These are phyloP conservation scores for Caenorhabditis auriculariae DNA, from an alignment of 2,888 invertebrate species.

Conservation along the genomic window DNA sequence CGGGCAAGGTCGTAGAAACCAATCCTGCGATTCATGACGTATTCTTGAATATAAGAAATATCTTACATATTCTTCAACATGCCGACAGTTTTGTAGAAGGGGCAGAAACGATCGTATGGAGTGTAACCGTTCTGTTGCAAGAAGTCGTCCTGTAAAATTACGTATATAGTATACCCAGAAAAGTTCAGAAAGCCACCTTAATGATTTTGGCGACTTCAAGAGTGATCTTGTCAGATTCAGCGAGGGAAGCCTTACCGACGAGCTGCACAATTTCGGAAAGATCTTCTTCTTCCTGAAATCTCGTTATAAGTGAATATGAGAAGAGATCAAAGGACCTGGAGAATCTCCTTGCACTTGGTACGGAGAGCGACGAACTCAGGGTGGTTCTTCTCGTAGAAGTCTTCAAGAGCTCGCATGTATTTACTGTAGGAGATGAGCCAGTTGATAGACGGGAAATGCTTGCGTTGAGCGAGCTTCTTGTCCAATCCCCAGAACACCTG, in stretches of 20 bases:
- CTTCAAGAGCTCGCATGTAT: constrained; percentile 95
- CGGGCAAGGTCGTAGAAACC: constrained; percentile 96
- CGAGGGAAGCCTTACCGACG: constrained; percentile 87
- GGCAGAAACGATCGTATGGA: constrained; percentile 79
- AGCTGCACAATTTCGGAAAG: constrained; percentile 98
- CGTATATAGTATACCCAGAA: no score
- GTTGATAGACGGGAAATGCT: constrained; percentile 99
- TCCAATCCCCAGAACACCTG: constrained; percentile 70
- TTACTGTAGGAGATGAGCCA: constrained; percentile 98
- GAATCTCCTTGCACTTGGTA: constrained; percentile 88
- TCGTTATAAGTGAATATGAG: no score
- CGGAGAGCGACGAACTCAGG: constrained; percentile 93
- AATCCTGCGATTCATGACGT: constrained; percentile 69
- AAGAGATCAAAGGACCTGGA: constrained; percentile 32
- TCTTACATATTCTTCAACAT: constrained; percentile 92
- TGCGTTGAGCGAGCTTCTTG: constrained; percentile 75
- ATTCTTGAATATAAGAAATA: no score
- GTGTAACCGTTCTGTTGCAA: constrained; percentile 93
- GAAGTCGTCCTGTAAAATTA: constrained; percentile 95
- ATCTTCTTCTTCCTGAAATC: constrained; percentile 95
- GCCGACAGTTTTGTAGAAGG: constrained; percentile 99
- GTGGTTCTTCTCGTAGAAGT: constrained; percentile 98
- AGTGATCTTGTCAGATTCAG: constrained; percentile 98
- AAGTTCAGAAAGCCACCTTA: constrained; percentile 70
- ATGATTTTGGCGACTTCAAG: constrained; percentile 87